Base-by-base conservation (phyloP, 2,797 vertebrate species). In the Enoplosus armatus region DNA sequence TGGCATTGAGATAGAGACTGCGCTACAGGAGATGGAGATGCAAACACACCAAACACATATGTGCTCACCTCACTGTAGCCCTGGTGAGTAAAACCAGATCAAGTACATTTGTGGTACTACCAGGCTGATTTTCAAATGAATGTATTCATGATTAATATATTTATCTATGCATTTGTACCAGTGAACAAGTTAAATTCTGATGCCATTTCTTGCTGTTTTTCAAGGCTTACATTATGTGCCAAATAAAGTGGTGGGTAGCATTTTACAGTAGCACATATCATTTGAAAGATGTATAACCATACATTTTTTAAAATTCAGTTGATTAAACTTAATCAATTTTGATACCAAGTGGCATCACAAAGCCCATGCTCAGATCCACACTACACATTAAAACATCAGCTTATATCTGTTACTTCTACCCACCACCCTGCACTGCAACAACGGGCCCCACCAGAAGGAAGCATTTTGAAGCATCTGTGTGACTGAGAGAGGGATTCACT, bases 41-140 rank as follows among this genome's bases (percentile, higher is more conserved):
- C 93, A 93, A 68, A 88, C 80, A 27, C 83, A 87, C 64, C 85
- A 84, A 65, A 43, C 75, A 0, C 82, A 80, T 26, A 72, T 76
- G 83, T 79, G 83, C 11, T 90, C 90, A 22, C 86, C 90, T 68
- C 92, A 83, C 39, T 87, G 88, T 76, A 94, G 94, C 85, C 92
- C 93, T 14, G 91, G 95, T 96, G 84, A 85, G 87, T 73, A 51
- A 33, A 79, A 59, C 26, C 24, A 29, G 6, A 72, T 33, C 33
- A 33, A 41, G 2, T 6, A 20, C 18, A 31, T 10, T 45, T 1
- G 16, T 11, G 56, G 8, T 27, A 22, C 45, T 33, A 18, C 14
- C 12, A 50, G 50, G 31, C 15, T 29, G 8, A 43, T 31, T 64
- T 62, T 26, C 6, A 61, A 14, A 63, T 14, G 7, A 39, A 39